Conservation (phyloP, 92 coral and sea anemone species). For the Epizoanthus scotinus region DNA sequence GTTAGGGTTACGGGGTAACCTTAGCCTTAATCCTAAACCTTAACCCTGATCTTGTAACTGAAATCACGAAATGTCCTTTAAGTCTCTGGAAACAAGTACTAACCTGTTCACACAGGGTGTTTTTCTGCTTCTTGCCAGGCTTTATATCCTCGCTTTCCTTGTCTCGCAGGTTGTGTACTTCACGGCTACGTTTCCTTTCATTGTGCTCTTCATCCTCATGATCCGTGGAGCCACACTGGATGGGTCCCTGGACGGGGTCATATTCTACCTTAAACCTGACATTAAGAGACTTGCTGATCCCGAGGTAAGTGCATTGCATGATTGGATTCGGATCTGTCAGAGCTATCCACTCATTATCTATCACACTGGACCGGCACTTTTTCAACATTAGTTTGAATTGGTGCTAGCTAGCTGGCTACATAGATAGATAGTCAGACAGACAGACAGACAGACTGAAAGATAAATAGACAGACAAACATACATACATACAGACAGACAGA, state of each 20-base stretch:
- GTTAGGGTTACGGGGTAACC: no score
- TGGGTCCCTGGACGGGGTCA: conserved; percentile 67
- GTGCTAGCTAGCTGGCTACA: neutral
- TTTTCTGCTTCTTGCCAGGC: no score
- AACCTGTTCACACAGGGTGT: no score
- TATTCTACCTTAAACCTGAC: conserved; percentile 66
- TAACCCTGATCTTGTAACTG: no score
- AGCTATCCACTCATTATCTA: no score
- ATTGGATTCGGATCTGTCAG: neutral
- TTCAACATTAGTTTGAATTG: no score
- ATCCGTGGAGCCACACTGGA: conserved; percentile 82
- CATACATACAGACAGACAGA: no score
- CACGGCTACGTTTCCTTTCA: conserved; percentile 77
- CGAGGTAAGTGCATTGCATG: conserved; percentile 32
- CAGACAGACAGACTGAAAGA: neutral
- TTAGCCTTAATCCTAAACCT: no score
- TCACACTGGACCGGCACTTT: no score
- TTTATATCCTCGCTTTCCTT: neutral
- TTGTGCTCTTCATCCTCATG: conserved; percentile 71
- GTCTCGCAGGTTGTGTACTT: conserved; percentile 69
- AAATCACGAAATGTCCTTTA: no score
- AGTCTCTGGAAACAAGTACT: no score
- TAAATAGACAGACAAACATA: no score
- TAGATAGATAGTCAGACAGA: neutral
- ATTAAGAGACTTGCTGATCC: conserved; percentile 62